phyloP scores from a whole-genome alignment of 2,888 invertebrate genomes.

The Beris chalybata region DNA sequence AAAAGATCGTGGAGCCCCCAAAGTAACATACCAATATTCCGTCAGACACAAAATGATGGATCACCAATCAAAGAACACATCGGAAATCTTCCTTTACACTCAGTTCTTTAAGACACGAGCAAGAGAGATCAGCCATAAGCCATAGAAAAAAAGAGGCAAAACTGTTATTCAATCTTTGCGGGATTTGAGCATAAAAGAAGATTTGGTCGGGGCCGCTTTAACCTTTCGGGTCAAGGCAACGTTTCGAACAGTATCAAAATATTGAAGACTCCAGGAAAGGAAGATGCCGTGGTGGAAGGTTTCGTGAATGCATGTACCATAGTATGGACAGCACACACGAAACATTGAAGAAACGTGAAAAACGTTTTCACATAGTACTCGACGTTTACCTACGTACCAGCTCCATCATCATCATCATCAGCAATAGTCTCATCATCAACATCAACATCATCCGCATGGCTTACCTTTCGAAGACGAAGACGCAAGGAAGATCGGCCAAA shows the following conservation, averaged over 20 bases:
- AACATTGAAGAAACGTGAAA: no score
- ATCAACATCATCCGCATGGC: no score
- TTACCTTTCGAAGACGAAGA: no score
- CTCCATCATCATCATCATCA: no score
- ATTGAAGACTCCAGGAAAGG: constrained; percentile 1
- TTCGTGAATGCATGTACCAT: no score
- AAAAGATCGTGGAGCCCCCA: constrained; percentile 9
- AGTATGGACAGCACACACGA: no score
- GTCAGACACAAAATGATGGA: constrained; percentile 51
- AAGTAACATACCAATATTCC: constrained; percentile 33
- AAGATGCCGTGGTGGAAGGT: no score
- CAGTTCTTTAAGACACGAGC: not conserved
- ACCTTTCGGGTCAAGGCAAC: constrained; percentile 38
- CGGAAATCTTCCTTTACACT: constrained; percentile 27
- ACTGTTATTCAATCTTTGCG: not conserved
- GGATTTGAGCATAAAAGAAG: constrained; percentile 17
- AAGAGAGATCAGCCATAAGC: not conserved
- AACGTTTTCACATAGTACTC: no score
- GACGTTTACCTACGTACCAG: no score
- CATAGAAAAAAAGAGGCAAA: no score
- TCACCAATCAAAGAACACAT: constrained; percentile 54
- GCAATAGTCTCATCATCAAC: no score
- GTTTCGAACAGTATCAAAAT: constrained; percentile 21
- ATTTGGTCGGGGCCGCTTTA: constrained; percentile 31
- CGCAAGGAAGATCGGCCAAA: no score